Base-by-base conservation (phyloP, 2,888 invertebrate genomes). In the Urechis unicinctus region DNA sequence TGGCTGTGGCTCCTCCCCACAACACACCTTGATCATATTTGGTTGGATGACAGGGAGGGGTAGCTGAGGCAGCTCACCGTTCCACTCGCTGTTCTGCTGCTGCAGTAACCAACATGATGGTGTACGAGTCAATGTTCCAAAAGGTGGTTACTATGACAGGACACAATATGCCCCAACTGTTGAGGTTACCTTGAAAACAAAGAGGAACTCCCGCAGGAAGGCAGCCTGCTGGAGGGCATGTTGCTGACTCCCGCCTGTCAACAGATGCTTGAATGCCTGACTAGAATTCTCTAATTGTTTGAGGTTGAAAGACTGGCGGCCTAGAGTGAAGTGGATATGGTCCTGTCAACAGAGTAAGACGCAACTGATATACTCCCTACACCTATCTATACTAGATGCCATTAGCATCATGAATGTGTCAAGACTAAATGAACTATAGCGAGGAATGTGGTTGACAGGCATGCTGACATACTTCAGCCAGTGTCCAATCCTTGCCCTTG, bases 291-390 rank as follows among this genome's bases (percentile, higher is more conserved):
- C 82, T 30, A 85, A 78, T 69, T 84, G 84, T 70, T 88, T 87
- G 66, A 94, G 81, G 72, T 88, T 86, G 69, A 88, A 86, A 31
- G 92, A 91, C 76, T 93, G 88, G 64, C 91, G 85, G 1, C 93
- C 94, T 70, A 95, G 87, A 4, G 92, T 93, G 77, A 90, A 92
- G 80, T 92, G 88, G 70, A 96, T 93, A 79, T 96, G 95, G 82
- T 96, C 94, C 78, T 77, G 59, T 2, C 64, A 36, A 13, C 30
- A 45, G 9, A 17, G 17, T 36, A 36, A 36, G 9, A 9, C 9
- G 36, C 17, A 17, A 36, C 17, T 17, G 17, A 36, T 13, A 6
- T 13, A 36, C 9, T 36, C 36, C 36, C 6, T 13, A 13, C 9
- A 36, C 9, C 36, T 13, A 6, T 36, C 36, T 36, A 13, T 36